Conservation (phyloP, 2,113 vertebrate species). For the Riparia riparia region DNA sequence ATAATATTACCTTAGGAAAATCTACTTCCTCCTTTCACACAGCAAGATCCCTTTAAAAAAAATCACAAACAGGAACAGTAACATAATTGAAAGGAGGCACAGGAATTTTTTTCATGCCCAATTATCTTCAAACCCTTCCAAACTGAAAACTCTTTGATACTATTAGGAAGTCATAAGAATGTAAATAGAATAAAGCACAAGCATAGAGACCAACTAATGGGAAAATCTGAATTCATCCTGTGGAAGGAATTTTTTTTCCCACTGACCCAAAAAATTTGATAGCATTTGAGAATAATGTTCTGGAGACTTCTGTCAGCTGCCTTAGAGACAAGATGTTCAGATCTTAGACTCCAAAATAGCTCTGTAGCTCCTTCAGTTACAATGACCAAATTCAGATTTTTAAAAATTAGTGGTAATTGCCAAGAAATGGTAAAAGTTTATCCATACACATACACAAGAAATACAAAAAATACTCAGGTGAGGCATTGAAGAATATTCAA, state of each 20-base stretch:
- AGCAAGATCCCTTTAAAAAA: not conserved
- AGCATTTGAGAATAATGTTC: not conserved
- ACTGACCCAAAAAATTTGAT: not conserved
- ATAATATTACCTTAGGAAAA: not conserved
- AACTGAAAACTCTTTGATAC: not conserved
- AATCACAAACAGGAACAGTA: not conserved
- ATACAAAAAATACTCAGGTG: not conserved
- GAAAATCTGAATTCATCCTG: not conserved
- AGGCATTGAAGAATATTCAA: not conserved
- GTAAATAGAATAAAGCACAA: not conserved
- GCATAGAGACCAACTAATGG: not conserved
- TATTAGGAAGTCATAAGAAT: not conserved
- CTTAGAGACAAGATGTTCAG: not conserved
- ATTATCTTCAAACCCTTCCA: not conserved
- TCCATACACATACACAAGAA: not conserved
- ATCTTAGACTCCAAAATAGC: not conserved
- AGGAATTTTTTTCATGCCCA: not conserved
- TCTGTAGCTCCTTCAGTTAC: not conserved
- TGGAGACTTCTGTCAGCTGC: not conserved
- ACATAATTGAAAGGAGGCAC: not conserved
- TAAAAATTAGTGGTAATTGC: not conserved
- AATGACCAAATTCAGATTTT: not conserved
- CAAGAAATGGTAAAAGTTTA: not conserved
- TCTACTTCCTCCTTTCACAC: not conserved
- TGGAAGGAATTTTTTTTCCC: not conserved